phyloP scores from a whole-genome alignment of 35 echinoderm and acorn worm species.

The Eucidaris tribuloides region DNA sequence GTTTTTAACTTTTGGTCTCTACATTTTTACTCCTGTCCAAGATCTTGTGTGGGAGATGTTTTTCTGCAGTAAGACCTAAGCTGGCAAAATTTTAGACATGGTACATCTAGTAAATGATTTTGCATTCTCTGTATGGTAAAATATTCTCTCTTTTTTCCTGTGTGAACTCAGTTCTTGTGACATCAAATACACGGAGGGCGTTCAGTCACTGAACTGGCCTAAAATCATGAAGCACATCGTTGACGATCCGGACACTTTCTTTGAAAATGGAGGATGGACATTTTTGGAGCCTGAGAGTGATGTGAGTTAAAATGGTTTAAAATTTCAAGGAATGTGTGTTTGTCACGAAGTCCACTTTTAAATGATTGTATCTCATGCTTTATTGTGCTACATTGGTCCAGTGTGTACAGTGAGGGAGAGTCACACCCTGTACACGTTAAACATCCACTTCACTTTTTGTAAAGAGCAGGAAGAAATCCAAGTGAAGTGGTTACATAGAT shows the following conservation, averaged over 20 bases:
- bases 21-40: background rate
- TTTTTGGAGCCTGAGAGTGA: conserved; percentile 93
- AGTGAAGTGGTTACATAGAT: background rate
- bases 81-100: background rate
- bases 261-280: conserved; percentile 94
- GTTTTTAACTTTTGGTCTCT: background rate
- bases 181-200: conserved; percentile 98
- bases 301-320: conserved; percentile 31
- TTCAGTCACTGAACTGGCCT: conserved; percentile 96
- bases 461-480: background rate
- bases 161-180: conserved; percentile 78
- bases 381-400: background rate
- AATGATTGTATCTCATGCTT: background rate
- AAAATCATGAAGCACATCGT: conserved; percentile 97
- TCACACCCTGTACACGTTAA: background rate
- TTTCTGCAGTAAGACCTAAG: background rate
- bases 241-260: conserved; percentile 91
- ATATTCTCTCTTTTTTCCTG: background rate
- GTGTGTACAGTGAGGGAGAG: background rate
- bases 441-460: background rate
- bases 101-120: background rate
- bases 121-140: background rate
- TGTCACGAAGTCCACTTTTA: background rate
- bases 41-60: background rate
- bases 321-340: background rate